Conservation (phyloP, 2,797 vertebrate species). For the Phaenicophaeus curvirostris region DNA sequence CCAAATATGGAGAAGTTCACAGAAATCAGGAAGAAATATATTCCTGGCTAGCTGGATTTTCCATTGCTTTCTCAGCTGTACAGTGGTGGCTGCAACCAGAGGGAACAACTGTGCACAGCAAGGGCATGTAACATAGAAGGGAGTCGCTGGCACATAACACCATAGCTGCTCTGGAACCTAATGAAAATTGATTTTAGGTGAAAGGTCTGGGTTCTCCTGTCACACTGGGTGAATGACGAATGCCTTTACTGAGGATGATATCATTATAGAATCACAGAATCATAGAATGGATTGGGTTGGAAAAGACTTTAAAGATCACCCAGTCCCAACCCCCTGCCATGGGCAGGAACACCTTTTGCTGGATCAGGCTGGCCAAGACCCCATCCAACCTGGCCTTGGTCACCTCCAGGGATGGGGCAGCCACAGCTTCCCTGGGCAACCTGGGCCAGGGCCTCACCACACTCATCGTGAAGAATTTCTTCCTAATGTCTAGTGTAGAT, state of each 20-base stretch:
- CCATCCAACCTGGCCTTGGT: no score
- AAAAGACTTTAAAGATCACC: no score
- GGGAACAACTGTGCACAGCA: neutral
- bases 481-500: no score
- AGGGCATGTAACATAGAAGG: neutral
- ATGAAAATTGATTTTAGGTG: neutral
- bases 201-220: neutral
- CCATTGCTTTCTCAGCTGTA: slow-evolving; percentile 56
- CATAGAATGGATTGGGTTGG: no score
- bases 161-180: neutral
- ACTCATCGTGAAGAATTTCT: no score
- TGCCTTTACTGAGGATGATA: neutral
- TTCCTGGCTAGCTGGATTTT: slow-evolving; percentile 54
- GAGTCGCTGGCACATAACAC: neutral
- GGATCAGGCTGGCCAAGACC: no score
- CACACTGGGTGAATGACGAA: neutral
- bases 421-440: no score
- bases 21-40: slow-evolving; percentile 38
- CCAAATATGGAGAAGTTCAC: slow-evolving; percentile 31
- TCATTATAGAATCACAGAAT: neutral
- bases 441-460: no score
- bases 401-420: no score
- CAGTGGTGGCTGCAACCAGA: neutral
- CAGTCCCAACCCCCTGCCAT: no score
- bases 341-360: no score